Percentiles rank a stretch among this genome's conserved stretches.
These are phyloP conservation scores for Phainopepla nitens DNA, from an alignment of 2,113 vertebrate genomes.

Conservation along the genomic window DNA sequence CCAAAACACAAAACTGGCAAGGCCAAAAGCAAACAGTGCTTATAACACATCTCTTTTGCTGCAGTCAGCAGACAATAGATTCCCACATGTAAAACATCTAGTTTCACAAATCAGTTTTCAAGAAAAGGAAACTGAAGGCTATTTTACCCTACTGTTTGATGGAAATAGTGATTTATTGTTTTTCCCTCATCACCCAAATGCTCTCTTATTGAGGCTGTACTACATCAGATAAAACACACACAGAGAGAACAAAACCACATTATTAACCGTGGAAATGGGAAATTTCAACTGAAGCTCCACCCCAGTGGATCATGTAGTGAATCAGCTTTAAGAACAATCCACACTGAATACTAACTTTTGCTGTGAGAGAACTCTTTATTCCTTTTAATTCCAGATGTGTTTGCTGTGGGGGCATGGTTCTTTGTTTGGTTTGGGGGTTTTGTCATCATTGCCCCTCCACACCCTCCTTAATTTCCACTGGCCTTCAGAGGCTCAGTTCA, in stretches of 20 bases:
- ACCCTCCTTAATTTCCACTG: neutral
- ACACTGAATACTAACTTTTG: neutral
- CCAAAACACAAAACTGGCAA: neutral
- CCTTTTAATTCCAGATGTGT: neutral
- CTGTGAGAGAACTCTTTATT: neutral
- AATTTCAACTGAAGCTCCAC: neutral
- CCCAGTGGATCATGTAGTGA: neutral
- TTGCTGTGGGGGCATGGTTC: fast-evolving
- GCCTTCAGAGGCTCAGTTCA: neutral
- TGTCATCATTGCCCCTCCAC: neutral
- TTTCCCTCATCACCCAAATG: neutral
- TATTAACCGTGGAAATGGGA: neutral
- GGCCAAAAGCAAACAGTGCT: neutral
- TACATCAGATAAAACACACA: neutral
- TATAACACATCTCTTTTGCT: neutral
- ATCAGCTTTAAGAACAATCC: neutral
- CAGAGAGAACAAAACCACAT: neutral
- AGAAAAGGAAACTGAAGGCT: neutral
- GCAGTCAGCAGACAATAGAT: neutral
- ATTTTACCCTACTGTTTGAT: neutral
- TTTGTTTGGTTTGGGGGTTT: neutral
- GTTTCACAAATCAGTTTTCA: neutral
- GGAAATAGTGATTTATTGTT: neutral
- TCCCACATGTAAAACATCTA: neutral
- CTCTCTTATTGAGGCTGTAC: neutral